phyloP scores from a whole-genome alignment of 2,113 vertebrate genomes.

The Campylorhamphus procurvoides region DNA sequence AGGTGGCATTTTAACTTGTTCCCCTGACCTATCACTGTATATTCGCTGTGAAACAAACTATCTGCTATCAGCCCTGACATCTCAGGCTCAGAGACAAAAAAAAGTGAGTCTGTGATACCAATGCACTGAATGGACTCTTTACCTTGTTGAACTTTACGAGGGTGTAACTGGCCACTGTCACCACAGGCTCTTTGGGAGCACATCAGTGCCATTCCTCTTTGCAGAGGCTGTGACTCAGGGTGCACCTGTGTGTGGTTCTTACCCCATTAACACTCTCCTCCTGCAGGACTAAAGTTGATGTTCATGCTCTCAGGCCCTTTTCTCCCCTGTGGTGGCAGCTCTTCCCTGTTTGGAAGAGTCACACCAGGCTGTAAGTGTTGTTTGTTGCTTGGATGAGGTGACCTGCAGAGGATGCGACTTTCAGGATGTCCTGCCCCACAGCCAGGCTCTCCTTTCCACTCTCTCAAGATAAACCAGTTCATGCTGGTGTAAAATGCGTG shows the following conservation, averaged over 20 bases:
- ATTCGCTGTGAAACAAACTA: background rate
- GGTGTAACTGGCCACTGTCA: background rate
- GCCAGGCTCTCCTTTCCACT: background rate
- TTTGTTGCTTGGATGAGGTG: background rate
- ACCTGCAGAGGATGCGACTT: background rate
- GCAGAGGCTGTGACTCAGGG: background rate
- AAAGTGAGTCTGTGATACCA: background rate
- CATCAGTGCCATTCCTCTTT: rapidly evolving
- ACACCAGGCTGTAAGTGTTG: background rate
- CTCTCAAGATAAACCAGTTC: background rate
- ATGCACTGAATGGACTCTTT: background rate
- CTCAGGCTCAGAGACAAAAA: background rate
- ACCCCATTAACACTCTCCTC: background rate
- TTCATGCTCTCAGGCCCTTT: background rate
- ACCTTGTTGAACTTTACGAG: background rate
- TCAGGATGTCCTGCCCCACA: background rate
- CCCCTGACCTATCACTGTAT: background rate
- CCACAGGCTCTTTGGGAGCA: rapidly evolving
- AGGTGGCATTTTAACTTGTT: constrained; percentile 49
- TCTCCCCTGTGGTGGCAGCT: rapidly evolving
- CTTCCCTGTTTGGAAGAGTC: background rate
- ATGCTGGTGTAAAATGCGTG: background rate
- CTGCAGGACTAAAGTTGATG: background rate
- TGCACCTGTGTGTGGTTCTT: background rate
- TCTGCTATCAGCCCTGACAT: constrained; percentile 3